A percentile compares a stretch with the other conserved stretches of the same genome.
Evolutionary conservation across 1,140 invertebrate genomes (phyloP).

Genomic region (Dreissena polymorpha): DNA sequence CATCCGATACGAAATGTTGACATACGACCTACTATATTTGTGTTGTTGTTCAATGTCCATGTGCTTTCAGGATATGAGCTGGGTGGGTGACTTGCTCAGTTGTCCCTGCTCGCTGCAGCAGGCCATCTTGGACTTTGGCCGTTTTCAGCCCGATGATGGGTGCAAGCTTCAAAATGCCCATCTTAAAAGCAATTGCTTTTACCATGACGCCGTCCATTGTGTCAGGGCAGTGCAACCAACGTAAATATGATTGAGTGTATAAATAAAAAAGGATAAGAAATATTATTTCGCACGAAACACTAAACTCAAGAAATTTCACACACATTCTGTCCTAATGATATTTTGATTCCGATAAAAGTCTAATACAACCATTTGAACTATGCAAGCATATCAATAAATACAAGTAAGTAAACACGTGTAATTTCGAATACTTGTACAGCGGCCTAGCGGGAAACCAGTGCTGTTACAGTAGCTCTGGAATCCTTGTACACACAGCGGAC

Average conservation of each 20-base stretch:
- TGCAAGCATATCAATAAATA: background rate
- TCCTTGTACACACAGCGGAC: conserved; percentile 95
- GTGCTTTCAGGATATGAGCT: conserved; percentile 52
- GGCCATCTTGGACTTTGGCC: conserved; percentile 93
- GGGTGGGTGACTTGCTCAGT: conserved; percentile 81
- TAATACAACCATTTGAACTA: too few relatives aligned
- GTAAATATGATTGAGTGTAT: conserved; percentile 82
- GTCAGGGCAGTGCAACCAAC: conserved; percentile 94
- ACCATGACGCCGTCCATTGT: conserved; percentile 94
- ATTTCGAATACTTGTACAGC: conserved; percentile 6
- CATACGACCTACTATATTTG: too few relatives aligned
- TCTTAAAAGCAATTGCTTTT: conserved; percentile 92
- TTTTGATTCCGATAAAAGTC: background rate
- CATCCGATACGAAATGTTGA: too few relatives aligned
- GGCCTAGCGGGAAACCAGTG: conserved; percentile 97
- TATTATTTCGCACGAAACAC: background rate
- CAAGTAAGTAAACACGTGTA: background rate
- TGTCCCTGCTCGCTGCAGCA: conserved; percentile 96
- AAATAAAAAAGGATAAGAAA: background rate
- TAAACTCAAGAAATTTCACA: background rate
- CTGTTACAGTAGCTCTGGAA: conserved; percentile 95
- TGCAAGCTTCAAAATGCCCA: conserved; percentile 89
- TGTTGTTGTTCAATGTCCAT: too few relatives aligned
- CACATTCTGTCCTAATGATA: background rate
- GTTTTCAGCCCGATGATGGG: conserved; percentile 93